These are phyloP conservation scores for Synanthedon myopaeformis DNA, from an alignment of 2,888 invertebrate genomes.

Conservation along the genomic window DNA sequence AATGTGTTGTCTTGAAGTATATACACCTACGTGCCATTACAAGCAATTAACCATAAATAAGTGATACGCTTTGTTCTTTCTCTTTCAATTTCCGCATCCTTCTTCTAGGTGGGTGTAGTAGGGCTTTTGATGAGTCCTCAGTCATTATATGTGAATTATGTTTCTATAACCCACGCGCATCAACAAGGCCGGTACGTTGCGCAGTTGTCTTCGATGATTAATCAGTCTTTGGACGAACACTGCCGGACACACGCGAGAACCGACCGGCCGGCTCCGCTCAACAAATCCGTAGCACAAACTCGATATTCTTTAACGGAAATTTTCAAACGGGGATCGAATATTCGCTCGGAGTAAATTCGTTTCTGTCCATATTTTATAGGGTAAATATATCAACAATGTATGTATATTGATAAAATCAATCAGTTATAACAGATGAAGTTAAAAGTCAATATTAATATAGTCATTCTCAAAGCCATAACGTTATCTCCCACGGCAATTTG, in stretches of 20 bases:
- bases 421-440: background rate
- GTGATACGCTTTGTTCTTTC: slow-evolving; percentile 1
- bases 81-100: slow-evolving; percentile 10
- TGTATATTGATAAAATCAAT: background rate
- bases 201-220: slow-evolving; percentile 64
- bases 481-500: slow-evolving; percentile 30
- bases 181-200: slow-evolving; percentile 54
- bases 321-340: background rate
- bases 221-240: slow-evolving; percentile 46
- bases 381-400: background rate
- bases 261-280: slow-evolving; percentile 31
- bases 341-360: background rate
- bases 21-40: no score
- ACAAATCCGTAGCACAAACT: background rate
- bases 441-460: slow-evolving; percentile 8
- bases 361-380: background rate
- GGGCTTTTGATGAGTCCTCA: slow-evolving; percentile 39
- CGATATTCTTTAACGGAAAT: background rate
- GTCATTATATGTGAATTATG: slow-evolving; percentile 36
- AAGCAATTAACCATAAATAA: no score
- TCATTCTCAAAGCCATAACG: slow-evolving; percentile 21
- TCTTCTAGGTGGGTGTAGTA: slow-evolving; percentile 17
- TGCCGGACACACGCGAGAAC: slow-evolving; percentile 52
- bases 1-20: no score
- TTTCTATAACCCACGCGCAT: slow-evolving; percentile 52